Conservation (phyloP, 2,797 vertebrate species). For the Neostethus bicornis region DNA sequence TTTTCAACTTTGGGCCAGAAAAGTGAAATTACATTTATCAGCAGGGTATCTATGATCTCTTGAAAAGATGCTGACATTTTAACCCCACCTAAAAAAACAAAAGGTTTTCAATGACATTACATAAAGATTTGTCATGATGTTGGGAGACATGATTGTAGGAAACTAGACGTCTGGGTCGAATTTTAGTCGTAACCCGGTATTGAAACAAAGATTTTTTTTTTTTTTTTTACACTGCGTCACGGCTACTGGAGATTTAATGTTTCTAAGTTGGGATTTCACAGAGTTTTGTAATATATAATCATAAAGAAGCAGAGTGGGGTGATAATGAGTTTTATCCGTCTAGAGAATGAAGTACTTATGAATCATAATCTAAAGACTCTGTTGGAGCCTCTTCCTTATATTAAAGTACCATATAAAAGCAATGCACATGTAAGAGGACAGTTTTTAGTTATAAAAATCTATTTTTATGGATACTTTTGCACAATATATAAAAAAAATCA, state of each 20-base stretch:
- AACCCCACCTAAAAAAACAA: neutral
- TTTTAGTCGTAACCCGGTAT: conserved; percentile 47
- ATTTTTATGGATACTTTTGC: conserved; percentile 20
- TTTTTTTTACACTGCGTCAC: conserved; percentile 31
- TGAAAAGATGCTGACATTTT: conserved; percentile 44
- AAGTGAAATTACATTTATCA: conserved; percentile 51
- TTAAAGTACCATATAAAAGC: conserved; percentile 49
- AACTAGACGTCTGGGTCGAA: conserved; percentile 37
- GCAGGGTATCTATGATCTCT: conserved; percentile 50
- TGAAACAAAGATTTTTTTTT: conserved; percentile 53
- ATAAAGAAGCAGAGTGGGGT: conserved; percentile 62
- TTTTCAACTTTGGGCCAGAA: conserved; percentile 50
- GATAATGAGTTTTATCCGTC: conserved; percentile 72
- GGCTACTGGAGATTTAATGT: conserved; percentile 59
- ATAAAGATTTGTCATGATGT: conserved; percentile 16
- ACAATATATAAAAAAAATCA: conserved; percentile 18
- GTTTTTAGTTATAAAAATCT: conserved; percentile 13
- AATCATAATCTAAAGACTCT: conserved; percentile 68
- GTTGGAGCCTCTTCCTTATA: conserved; percentile 43
- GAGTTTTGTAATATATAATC: conserved; percentile 67
- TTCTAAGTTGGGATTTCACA: conserved; percentile 46
- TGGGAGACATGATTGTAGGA: conserved; percentile 40
- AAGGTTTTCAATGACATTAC: conserved; percentile 36
- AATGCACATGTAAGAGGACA: conserved; percentile 29
- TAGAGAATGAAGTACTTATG: conserved; percentile 62